phyloP scores from a whole-genome alignment of 1,140 invertebrate genomes.

The Drosophila ercepeae region DNA sequence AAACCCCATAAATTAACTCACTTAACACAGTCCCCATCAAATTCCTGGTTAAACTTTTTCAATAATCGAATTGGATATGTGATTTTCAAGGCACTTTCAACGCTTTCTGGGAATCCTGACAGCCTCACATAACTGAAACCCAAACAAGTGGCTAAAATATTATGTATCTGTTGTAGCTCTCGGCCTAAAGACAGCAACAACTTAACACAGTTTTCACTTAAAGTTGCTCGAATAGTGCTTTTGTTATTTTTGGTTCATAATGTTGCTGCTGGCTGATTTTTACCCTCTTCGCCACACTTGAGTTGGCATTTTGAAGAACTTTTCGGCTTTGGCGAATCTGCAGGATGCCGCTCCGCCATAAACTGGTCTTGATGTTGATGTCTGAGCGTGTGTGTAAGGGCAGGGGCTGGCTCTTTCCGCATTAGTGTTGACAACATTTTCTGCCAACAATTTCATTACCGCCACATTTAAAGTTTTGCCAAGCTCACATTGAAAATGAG shows the following conservation, averaged over 20 bases:
- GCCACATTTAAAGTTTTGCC: constrained; percentile 76
- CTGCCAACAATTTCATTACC: constrained; percentile 79
- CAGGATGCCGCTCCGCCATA: constrained; percentile 60
- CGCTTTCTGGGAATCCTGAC: constrained; percentile 47
- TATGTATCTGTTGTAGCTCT: constrained; percentile 5
- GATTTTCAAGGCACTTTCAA: constrained; percentile 21
- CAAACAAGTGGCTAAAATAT: constrained; percentile 37
- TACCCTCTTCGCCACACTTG: constrained; percentile 40
- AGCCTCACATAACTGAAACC: constrained; percentile 49
- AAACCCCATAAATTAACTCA: constrained; percentile 1
- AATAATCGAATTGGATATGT: constrained; percentile 28
- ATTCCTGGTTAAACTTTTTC: constrained; percentile 17
- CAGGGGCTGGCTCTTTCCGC: constrained; percentile 7
- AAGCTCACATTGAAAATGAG: constrained; percentile 54
- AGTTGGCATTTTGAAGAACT: constrained; percentile 56
- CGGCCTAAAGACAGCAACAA: constrained; percentile 31
- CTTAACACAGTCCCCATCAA: neutral
- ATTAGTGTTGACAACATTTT: constrained; percentile 69
- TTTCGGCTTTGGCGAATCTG: constrained; percentile 69
- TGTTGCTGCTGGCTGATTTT: constrained; percentile 1
- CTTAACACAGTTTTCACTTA: constrained; percentile 59
- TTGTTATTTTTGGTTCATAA: neutral
- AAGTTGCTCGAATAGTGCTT: constrained; percentile 30
- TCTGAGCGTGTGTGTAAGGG: constrained; percentile 17
- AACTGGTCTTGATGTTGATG: constrained; percentile 62